Percentiles rank a stretch among this genome's conserved stretches.
These are phyloP conservation scores for Hexactinellida sp. DNA, from an alignment of 37 sponge, comb jelly and placozoan genomes.

Conservation along the genomic window DNA sequence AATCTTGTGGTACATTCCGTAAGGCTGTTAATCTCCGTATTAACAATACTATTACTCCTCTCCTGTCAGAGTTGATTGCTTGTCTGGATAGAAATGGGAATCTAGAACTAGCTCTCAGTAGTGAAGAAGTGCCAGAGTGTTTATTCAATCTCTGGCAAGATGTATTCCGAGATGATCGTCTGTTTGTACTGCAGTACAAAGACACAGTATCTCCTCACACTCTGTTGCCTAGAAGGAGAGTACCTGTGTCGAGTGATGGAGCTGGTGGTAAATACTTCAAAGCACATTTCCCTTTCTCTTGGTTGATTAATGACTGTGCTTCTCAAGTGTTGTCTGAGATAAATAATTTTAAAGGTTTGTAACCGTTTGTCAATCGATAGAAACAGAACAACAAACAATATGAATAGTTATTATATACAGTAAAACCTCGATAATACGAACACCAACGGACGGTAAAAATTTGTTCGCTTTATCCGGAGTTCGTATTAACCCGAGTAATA, in stretches of 20 bases:
- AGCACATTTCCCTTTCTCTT: background rate
- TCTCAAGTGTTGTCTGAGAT: background rate
- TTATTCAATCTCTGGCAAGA: background rate
- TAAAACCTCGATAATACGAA: too few relatives aligned
- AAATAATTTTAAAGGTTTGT: background rate
- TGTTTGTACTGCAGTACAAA: background rate
- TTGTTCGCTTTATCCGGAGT: too few relatives aligned
- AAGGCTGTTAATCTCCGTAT: conserved; percentile 9
- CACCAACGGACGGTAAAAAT: too few relatives aligned
- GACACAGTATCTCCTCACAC: background rate
- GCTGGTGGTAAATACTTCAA: background rate
- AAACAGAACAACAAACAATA: too few relatives aligned
- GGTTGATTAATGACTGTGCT: background rate
- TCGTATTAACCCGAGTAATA: too few relatives aligned
- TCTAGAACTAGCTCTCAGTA: background rate
- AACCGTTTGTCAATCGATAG: too few relatives aligned
- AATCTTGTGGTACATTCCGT: background rate
- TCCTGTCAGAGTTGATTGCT: background rate
- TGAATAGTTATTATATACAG: too few relatives aligned
- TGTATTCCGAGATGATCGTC: background rate
- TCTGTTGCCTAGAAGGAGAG: background rate
- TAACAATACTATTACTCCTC: background rate
- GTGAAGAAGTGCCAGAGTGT: background rate
- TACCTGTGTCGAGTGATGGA: background rate
- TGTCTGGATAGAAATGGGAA: background rate